Percentiles rank a stretch among this genome's conserved stretches.
Conservation (phyloP, 1,140 invertebrate species). For the Bathynomus jamesi region DNA sequence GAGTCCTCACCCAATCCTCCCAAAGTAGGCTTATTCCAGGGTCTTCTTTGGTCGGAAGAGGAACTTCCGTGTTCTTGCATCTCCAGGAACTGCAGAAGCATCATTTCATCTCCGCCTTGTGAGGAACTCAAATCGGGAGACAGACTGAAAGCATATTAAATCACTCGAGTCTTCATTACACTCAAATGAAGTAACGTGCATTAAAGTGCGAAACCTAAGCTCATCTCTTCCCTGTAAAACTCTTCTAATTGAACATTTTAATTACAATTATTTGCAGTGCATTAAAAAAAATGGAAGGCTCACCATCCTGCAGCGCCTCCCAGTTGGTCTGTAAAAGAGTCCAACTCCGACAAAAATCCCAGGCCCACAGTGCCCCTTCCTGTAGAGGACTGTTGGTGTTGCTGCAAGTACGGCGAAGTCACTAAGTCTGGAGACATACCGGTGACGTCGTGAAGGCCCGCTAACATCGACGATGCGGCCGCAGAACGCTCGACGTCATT, state of each 20-base stretch:
- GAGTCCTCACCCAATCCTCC: constrained; percentile 21
- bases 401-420: too few species aligned
- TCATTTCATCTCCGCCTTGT: constrained; percentile 47
- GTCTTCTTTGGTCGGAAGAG: constrained; percentile 16
- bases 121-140: constrained; percentile 25
- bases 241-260: too few species aligned
- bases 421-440: too few species aligned
- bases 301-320: constrained; percentile 6
- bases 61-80: constrained; percentile 44
- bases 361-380: too few species aligned
- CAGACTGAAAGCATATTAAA: constrained; percentile 10
- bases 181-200: too few species aligned
- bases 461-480: constrained; percentile 40
- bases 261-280: too few species aligned
- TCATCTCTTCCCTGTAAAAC: too few species aligned
- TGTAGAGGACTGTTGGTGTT: too few species aligned
- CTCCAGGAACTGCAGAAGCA: constrained; percentile 49
- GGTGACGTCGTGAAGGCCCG: too few species aligned
- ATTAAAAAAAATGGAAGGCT: too few species aligned
- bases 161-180: too few species aligned
- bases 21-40: constrained; percentile 19
- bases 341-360: constrained; percentile 22
- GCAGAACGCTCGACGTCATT: constrained; percentile 60
- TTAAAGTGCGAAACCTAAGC: too few species aligned
- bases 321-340: constrained; percentile 22